phyloP scores from a whole-genome alignment of 2,113 vertebrate species.

The Poecile atricapillus region DNA sequence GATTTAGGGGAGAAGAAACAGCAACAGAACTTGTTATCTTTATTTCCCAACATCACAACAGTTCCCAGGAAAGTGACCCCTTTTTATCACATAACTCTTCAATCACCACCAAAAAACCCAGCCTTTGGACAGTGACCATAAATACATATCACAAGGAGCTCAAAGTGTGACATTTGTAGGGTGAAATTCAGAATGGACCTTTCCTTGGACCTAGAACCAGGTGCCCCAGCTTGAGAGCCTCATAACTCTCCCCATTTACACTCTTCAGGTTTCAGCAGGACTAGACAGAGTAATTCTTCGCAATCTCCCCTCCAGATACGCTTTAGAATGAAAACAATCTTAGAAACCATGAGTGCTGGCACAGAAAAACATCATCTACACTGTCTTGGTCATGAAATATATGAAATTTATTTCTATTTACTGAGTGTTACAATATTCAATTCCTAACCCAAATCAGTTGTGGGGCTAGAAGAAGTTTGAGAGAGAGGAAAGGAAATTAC shows the following conservation, averaged over 20 bases:
- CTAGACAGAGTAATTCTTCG: neutral
- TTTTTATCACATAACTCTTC: neutral
- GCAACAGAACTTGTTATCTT: neutral
- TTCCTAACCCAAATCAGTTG: neutral
- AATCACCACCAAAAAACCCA: neutral
- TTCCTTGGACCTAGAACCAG: neutral
- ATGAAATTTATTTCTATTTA: neutral
- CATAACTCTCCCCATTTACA: neutral
- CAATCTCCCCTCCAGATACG: neutral
- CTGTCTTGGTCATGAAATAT: neutral
- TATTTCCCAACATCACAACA: neutral
- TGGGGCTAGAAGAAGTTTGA: neutral
- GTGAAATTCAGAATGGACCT: neutral
- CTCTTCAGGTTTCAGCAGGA: neutral
- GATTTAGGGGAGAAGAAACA: neutral
- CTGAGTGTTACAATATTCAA: neutral
- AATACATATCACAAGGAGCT: neutral
- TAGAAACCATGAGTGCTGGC: neutral
- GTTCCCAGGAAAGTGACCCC: neutral
- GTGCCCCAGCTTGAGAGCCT: neutral
- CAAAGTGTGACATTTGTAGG: neutral
- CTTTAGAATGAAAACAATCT: neutral
- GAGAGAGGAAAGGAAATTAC: conserved; percentile 48
- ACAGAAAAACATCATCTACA: neutral
- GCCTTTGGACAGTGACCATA: neutral